These are phyloP conservation scores for Grammomys dolichurus DNA, from an alignment of 2,113 vertebrate species.

Conservation along the genomic window DNA sequence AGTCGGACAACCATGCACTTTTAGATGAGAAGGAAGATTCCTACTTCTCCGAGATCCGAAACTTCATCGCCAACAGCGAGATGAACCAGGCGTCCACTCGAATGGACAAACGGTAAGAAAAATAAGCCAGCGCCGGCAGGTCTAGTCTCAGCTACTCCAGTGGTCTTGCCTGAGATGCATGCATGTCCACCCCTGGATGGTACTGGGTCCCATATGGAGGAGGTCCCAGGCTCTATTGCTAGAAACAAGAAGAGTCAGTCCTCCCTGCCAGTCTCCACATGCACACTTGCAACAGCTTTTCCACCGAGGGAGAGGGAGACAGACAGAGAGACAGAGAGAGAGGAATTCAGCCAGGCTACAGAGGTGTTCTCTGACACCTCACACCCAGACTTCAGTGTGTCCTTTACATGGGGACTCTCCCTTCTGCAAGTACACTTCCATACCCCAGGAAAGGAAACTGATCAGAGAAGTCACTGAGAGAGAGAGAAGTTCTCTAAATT, in stretches of 20 bases:
- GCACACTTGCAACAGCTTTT: neutral
- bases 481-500: neutral
- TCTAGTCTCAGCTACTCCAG: neutral
- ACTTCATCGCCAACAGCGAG: conserved; percentile 99
- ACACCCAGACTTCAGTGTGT: neutral
- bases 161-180: neutral
- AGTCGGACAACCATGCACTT: conserved; percentile 99
- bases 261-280: neutral
- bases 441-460: no score
- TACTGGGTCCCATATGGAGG: neutral
- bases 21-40: conserved; percentile 99
- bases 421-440: neutral
- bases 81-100: conserved; percentile 94
- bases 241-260: neutral
- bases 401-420: neutral
- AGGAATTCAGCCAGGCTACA: accelerated
- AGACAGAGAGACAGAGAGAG: neutral
- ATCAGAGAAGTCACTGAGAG: neutral
- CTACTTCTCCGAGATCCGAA: conserved; percentile 99
- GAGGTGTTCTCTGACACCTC: accelerated
- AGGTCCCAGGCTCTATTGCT: neutral
- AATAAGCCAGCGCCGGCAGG: accelerated
- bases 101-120: conserved; percentile 94
- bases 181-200: neutral
- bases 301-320: neutral